Base-by-base conservation (phyloP, 2,888 invertebrate species). In the Scaptomyza flava region DNA sequence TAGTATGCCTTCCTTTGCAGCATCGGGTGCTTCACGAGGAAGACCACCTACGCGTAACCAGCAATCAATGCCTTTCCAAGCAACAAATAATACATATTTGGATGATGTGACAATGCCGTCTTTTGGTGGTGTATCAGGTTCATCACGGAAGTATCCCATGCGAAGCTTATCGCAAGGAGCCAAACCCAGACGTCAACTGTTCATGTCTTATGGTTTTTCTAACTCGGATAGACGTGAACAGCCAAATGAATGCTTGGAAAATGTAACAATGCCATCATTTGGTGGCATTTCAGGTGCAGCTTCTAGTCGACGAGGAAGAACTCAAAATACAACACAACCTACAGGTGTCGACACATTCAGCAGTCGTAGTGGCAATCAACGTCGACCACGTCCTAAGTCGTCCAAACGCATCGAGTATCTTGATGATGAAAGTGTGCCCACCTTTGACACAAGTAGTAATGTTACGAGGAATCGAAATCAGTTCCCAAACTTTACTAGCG, bases 21-120 rank as follows among this genome's bases (percentile, higher is more conserved):
- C 64, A 6, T 64, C 67, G 6, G 58, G 53, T 3, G 14, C 48
- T 8, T 56, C 72, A 0, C 12, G 38, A 47, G 9, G 23, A 6
- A 31, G 31, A 31, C 14, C 34, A 20, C 11, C n/a, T 3, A 11
- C 11, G 14, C 30, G 41, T 23, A 6, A n/a, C 3, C 17, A 42
- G 30, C 30, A 12, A 20, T 42, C 42, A n/a, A 51, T 67, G 59
- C 70, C 67, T 2, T 36, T 56, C n/a, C 52, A 41, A 6, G 20
- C 5, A 2, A 11, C 6, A 11, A 27, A 43, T 5, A 42, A 23
- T 36, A 62, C 57, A 5, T 59, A 50, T 1, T 17, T 62, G 1
- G 56, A 71, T 0, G 36, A 74, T 43, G 30, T 64, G 9, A 63
- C 79, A 6, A 67, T 68, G 66, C 71, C 77, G 1, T 71, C 67